phyloP scores from a whole-genome alignment of 2,888 invertebrate species.

The Trichopria drosophilae region DNA sequence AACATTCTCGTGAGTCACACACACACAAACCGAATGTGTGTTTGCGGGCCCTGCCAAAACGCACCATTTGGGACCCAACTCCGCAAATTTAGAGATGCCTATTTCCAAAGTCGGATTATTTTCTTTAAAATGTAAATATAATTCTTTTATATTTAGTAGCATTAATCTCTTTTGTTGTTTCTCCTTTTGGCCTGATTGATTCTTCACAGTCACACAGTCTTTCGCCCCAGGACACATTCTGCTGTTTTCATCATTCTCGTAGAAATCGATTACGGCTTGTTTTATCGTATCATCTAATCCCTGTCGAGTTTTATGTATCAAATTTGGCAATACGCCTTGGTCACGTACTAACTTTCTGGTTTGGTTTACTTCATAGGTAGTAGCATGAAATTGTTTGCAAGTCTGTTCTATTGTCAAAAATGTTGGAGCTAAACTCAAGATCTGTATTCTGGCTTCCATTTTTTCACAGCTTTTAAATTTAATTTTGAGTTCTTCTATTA shows the following conservation, averaged over 20 bases:
- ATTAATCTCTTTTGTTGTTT: conserved; percentile 9
- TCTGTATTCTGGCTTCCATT: conserved; percentile 1
- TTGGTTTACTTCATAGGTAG: not conserved
- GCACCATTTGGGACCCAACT: conserved; percentile 12
- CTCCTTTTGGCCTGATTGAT: not conserved
- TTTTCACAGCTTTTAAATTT: conserved; percentile 1
- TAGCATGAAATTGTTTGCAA: not conserved
- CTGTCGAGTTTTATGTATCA: not conserved
- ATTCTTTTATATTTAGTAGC: conserved; percentile 5
- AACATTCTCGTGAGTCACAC: conserved; percentile 10
- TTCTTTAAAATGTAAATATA: conserved; percentile 3
- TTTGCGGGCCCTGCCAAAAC: conserved; percentile 4
- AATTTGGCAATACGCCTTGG: conserved; percentile 10
- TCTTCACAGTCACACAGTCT: conserved; percentile 6
- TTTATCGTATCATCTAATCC: not conserved
- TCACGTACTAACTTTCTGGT: conserved; percentile 1
- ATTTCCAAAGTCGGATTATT: not conserved
- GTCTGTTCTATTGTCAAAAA: not conserved
- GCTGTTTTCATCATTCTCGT: conserved; percentile 9
- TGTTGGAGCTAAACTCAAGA: conserved; percentile 3
- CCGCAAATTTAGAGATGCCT: conserved; percentile 10
- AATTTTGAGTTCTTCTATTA: not conserved
- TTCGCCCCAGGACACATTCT: conserved; percentile 4
- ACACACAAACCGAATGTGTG: conserved; percentile 8
- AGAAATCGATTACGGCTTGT: conserved; percentile 4